Evolutionary conservation across 2,113 vertebrate species (phyloP).

Genomic region (Epinephelus moara): DNA sequence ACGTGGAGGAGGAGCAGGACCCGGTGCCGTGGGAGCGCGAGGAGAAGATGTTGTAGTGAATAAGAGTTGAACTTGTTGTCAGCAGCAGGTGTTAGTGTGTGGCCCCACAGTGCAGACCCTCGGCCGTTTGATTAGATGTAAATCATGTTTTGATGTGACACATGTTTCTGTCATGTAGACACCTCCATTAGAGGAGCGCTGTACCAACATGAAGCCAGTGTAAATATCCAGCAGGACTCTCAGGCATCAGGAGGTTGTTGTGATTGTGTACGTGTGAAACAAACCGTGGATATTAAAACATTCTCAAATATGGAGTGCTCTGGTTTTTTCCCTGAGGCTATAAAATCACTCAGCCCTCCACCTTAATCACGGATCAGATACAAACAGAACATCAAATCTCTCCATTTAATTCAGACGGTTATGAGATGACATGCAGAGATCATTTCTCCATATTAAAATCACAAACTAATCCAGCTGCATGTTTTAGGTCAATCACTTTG

Average conservation of each 20-base stretch:
- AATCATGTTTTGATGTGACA: slow-evolving; percentile 39
- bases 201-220: slow-evolving; percentile 38
- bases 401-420: slow-evolving; percentile 58
- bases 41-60: slow-evolving; percentile 74
- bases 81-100: slow-evolving; percentile 37
- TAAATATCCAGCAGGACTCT: slow-evolving; percentile 53
- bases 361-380: slow-evolving; percentile 65
- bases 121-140: slow-evolving; percentile 54
- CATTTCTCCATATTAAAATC: slow-evolving; percentile 56
- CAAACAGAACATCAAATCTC: slow-evolving; percentile 42
- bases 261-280: slow-evolving; percentile 60
- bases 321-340: background rate
- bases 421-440: slow-evolving; percentile 25
- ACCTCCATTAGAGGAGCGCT: slow-evolving; percentile 25
- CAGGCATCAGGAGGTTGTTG: slow-evolving; percentile 10
- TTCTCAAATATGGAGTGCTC: slow-evolving; percentile 35
- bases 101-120: slow-evolving; percentile 44
- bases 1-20: slow-evolving; percentile 79
- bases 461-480: slow-evolving; percentile 62
- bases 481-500: slow-evolving; percentile 49
- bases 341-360: background rate
- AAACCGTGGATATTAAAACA: slow-evolving; percentile 63
- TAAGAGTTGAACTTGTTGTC: background rate
- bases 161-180: slow-evolving; percentile 36
- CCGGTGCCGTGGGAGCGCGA: slow-evolving; percentile 87